Conservation (phyloP, 2,113 vertebrate species). For the Heterochromis multidens region DNA sequence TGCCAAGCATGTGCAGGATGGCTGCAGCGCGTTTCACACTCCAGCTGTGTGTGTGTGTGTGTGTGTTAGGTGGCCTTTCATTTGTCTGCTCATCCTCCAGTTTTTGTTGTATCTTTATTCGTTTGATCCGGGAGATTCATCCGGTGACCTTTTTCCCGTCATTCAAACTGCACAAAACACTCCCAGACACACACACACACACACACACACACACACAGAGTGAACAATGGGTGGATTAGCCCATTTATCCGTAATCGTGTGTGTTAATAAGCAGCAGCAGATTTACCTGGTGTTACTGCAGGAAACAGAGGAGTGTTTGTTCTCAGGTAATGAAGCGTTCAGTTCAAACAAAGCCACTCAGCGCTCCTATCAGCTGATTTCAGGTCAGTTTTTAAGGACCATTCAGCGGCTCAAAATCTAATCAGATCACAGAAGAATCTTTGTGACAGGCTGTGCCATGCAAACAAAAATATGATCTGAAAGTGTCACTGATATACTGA, state of each 20-base stretch:
- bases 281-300: slow-evolving; percentile 4
- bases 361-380: not conserved
- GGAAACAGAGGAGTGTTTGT: not conserved
- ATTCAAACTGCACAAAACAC: not conserved
- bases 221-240: slow-evolving; percentile 20
- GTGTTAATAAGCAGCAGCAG: not conserved
- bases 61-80: not conserved
- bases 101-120: not conserved
- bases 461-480: not conserved
- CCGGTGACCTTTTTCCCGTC: not conserved
- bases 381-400: not conserved
- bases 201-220: not conserved
- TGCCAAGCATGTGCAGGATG: slow-evolving; percentile 33
- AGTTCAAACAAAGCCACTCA: not conserved
- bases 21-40: slow-evolving; percentile 28
- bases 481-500: too few relatives aligned
- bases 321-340: not conserved
- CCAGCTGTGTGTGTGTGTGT: not conserved
- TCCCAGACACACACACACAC: not conserved
- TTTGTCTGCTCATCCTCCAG: not conserved
- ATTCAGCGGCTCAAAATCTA: too few relatives aligned
- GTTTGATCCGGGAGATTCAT: not conserved
- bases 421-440: not conserved
- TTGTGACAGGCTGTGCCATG: not conserved
- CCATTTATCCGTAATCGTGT: slow-evolving; percentile 1